Base-by-base conservation (phyloP, 2,888 invertebrate genomes). In the Bombyx huttoni region DNA sequence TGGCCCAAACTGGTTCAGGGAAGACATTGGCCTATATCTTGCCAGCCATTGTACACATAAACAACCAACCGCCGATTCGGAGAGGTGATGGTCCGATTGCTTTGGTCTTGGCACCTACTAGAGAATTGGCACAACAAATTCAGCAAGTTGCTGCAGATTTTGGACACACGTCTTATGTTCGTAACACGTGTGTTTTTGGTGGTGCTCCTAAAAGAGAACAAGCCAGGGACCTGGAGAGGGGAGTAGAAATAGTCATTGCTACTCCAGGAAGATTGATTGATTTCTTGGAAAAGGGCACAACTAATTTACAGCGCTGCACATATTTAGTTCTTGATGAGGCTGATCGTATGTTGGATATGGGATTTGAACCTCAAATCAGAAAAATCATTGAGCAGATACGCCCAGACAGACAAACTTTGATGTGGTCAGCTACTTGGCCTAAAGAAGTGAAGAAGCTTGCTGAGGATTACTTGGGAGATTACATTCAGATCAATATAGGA, bases 341-440 rank as follows among this genome's bases (percentile, higher is more conserved):
- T 54, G 97, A 98, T 76, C 91, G 98, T 50, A 98, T 98, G 98
- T 89, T 98, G 67, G 98, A 98, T 82, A 98, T 98, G 98, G 98
- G 98, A 57, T 98, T 98, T 78, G 98, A 98, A 78, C 98, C 98
- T 5, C 98, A 98, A 81, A 97, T 98, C 61, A 91, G 97, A 52
- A 97, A 97, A 82, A 96, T 98, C 65, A 91, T 98, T 63, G 95
- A 96, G 70, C 97, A 98, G 81, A 96, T 98, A 64, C 90, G 97
- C 61, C 97, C 97, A 13, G 97, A 98, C 73, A 90, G 98, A 67
- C 98, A 99, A 81, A 97, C 97, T 12, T 90, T 98, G 48, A 99
- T 99, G 98, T 99, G 98, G 96, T 97, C 97, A 58, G 98, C 98
- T 0, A 99, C 98, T n/a, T 99, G 98, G 98, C 98, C 98, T 0